Percentiles rank a stretch among this genome's conserved stretches.
These are phyloP conservation scores for Australoheros facetus DNA, from an alignment of 2,797 vertebrate genomes.

Conservation along the genomic window DNA sequence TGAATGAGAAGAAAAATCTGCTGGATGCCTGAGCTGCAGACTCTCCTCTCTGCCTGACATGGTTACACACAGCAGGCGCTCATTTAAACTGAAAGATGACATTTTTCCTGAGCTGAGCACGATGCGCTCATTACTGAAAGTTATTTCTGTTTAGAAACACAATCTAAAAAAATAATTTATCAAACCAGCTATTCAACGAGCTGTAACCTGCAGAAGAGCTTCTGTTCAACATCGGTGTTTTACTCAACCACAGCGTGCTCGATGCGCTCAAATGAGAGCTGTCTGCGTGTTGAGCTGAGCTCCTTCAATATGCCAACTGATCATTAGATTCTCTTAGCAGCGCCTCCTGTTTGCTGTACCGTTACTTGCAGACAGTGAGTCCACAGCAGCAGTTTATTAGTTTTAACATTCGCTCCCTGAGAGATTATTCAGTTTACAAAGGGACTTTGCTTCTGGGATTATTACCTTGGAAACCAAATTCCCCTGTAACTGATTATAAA, in stretches of 20 bases:
- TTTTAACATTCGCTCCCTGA: no score
- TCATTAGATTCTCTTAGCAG: no score
- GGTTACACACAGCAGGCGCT: accelerated
- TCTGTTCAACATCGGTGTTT: not conserved
- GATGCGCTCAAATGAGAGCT: not conserved
- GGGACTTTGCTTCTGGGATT: no score
- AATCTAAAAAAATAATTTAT: not conserved
- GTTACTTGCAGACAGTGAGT: not conserved
- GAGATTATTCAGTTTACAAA: no score
- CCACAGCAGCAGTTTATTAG: no score
- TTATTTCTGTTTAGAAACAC: not conserved
- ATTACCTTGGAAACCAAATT: no score
- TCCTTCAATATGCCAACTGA: no score
- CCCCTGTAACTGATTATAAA: no score
- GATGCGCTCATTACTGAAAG: not conserved
- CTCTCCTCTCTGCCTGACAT: not conserved
- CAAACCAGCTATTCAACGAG: not conserved
- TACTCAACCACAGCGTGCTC: not conserved
- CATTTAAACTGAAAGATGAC: not conserved
- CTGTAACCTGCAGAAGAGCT: no score
- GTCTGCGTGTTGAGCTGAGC: not conserved
- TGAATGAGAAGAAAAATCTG: no score
- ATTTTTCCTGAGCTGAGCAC: not conserved
- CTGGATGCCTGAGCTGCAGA: no score
- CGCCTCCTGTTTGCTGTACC: not conserved